Percentiles rank a stretch among this genome's conserved stretches.
phyloP scores from a whole-genome alignment of 2,797 vertebrate genomes.

The Sebastiscus tertius region DNA sequence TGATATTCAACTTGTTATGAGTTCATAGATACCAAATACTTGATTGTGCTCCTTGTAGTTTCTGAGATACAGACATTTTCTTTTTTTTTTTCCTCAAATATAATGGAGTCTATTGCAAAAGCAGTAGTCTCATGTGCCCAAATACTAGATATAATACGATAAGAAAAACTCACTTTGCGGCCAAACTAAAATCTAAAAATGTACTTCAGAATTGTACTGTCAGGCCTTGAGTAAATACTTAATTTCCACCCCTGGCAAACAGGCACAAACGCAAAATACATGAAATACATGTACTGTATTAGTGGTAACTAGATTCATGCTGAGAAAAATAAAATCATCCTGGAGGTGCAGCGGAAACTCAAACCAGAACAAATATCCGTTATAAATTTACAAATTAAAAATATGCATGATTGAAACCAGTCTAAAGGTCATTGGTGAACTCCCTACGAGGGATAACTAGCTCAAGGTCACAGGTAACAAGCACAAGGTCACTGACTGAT shows the following conservation, averaged over 20 bases:
- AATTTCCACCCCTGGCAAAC: neutral
- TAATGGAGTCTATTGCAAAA: no score
- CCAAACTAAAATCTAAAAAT: no score
- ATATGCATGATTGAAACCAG: neutral
- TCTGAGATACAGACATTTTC: no score
- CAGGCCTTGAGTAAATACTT: neutral
- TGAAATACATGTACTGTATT: neutral
- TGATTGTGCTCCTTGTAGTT: no score
- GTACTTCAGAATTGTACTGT: neutral
- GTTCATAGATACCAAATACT: no score
- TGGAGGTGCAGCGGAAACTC: neutral
- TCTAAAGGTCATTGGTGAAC: constrained; percentile 46
- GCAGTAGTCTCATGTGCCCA: no score
- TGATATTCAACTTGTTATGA: no score
- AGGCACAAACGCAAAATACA: neutral
- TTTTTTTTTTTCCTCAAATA: no score
- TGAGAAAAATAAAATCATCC: neutral
- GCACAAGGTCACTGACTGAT: constrained; percentile 71
- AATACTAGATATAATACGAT: no score
- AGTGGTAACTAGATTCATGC: neutral
- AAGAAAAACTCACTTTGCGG: fast-evolving
- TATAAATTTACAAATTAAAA: neutral
- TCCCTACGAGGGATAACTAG: constrained; percentile 33
- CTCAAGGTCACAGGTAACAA: constrained; percentile 61
- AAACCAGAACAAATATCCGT: neutral